Evolutionary conservation across 64 coral and sea anemone genomes (phyloP).

Genomic region (Catalaphyllia jardinei): DNA sequence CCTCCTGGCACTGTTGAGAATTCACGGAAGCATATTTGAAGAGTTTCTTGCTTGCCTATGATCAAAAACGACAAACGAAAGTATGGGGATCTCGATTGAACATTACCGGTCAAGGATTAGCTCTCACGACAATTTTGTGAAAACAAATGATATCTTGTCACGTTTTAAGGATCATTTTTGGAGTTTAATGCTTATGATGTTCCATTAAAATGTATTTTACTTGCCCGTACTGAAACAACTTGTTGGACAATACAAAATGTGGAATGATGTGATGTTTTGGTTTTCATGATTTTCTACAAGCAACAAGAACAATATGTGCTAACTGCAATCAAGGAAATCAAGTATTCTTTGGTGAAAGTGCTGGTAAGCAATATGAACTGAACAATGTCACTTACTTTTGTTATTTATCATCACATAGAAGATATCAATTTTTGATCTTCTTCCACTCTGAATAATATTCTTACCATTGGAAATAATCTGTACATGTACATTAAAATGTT

Average conservation of each 20-base stretch:
- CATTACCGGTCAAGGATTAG: background rate
- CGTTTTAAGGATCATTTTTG: background rate
- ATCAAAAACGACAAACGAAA: background rate
- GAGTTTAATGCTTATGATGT: background rate
- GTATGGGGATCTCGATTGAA: constrained; percentile 2
- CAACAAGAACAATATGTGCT: constrained; percentile 4
- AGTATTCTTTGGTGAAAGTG: background rate
- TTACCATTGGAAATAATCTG: constrained; percentile 3
- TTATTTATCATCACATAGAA: constrained; percentile 1
- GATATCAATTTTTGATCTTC: background rate
- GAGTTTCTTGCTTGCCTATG: background rate
- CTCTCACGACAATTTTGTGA: background rate
- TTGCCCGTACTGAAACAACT: background rate
- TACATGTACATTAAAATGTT: background rate
- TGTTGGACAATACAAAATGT: background rate
- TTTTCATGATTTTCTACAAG: background rate
- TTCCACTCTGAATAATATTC: background rate
- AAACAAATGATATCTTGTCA: background rate
- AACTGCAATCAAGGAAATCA: background rate
- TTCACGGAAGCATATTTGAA: too few species aligned
- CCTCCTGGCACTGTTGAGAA: background rate
- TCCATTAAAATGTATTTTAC: background rate
- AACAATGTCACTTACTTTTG: background rate
- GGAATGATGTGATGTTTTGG: background rate
- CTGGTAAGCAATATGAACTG: background rate